These are phyloP conservation scores for Cricetomys ansorgei DNA, from an alignment of 2,113 vertebrate species.

Conservation along the genomic window DNA sequence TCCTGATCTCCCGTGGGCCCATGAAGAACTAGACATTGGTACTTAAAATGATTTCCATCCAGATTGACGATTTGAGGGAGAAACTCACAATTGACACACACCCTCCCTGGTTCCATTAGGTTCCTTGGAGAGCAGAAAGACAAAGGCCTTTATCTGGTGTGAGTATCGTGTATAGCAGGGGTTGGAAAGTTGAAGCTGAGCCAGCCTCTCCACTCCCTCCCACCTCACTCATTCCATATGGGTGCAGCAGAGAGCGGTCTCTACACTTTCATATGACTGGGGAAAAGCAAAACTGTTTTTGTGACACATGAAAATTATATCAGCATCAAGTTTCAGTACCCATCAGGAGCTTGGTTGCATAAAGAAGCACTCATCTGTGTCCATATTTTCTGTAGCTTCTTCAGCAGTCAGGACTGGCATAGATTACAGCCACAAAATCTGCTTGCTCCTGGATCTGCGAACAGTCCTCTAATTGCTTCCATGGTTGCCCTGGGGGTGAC, in stretches of 20 bases:
- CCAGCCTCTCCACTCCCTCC: neutral
- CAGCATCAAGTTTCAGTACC: neutral
- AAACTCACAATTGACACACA: neutral
- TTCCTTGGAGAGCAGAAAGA: constrained; percentile 13
- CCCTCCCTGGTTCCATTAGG: neutral
- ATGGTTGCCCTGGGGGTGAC: no score
- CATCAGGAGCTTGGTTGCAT: neutral
- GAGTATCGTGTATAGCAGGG: neutral
- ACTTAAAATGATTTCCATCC: neutral
- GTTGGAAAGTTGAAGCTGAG: neutral
- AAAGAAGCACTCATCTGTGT: neutral
- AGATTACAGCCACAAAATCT: neutral
- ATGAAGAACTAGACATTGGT: neutral
- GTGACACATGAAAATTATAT: neutral
- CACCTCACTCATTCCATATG: neutral
- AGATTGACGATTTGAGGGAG: neutral
- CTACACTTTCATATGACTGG: constrained; percentile 15
- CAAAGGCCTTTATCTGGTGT: neutral
- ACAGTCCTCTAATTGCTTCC: neutral
- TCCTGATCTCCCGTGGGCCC: neutral
- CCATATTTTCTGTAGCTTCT: neutral
- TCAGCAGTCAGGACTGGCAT: neutral
- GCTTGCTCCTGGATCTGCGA: neutral
- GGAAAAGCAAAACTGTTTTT: neutral
- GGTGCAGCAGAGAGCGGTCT: neutral